Evolutionary conservation across 2,888 invertebrate species (phyloP).

Genomic region (Strigamia transsilvanica): DNA sequence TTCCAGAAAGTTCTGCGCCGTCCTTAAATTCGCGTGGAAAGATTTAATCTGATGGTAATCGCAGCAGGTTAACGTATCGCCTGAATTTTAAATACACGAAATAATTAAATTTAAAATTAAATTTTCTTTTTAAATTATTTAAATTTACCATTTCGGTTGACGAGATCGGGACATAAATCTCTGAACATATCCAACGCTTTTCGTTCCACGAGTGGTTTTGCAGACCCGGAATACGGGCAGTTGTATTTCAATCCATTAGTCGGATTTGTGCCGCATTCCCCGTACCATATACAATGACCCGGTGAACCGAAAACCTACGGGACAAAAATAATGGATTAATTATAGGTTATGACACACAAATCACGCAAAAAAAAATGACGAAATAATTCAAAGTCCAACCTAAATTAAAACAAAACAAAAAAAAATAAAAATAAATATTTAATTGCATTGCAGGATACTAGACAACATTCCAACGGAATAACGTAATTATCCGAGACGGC

Average conservation of each 20-base stretch:
- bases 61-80: slow-evolving; percentile 48
- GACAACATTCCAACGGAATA: not conserved
- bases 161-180: slow-evolving; percentile 13
- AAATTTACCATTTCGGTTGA: not conserved
- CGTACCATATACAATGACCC: slow-evolving; percentile 45
- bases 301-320: not conserved
- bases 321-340: not conserved
- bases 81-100: slow-evolving; percentile 3
- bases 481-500: not conserved
- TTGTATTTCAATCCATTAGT: not conserved
- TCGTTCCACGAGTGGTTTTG: not conserved
- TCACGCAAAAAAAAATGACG: not conserved
- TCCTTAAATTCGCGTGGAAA: slow-evolving; percentile 7
- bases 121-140: no score
- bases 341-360: not conserved
- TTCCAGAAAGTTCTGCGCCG: slow-evolving; percentile 68
- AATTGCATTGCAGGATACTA: not conserved
- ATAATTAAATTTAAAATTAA: not conserved
- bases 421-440: not conserved
- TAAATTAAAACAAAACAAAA: not conserved
- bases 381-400: not conserved
- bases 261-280: slow-evolving; percentile 44
- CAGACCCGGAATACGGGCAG: slow-evolving; percentile 15
- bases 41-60: slow-evolving; percentile 46
- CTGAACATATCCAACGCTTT: not conserved